phyloP scores from a whole-genome alignment of 2,888 invertebrate species.

The Drosophila ustulata region DNA sequence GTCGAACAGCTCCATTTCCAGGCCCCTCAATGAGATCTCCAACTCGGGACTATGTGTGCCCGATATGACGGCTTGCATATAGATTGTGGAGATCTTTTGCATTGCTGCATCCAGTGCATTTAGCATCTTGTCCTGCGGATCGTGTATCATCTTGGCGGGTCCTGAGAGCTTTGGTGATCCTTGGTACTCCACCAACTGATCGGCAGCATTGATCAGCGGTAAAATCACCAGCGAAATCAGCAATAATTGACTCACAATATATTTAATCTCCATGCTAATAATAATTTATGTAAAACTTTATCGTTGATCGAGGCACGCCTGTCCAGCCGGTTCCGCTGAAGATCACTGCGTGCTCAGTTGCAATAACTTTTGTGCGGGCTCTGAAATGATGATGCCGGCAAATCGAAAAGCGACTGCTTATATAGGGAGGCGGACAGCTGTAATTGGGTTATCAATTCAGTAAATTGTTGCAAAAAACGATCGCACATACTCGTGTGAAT shows the following conservation, averaged over 20 bases:
- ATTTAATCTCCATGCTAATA: slow-evolving; percentile 11
- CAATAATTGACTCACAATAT: slow-evolving; percentile 15
- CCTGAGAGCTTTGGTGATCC: slow-evolving; percentile 69
- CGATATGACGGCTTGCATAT: slow-evolving; percentile 80
- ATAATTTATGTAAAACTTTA: slow-evolving; percentile 15
- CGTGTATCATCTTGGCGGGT: slow-evolving; percentile 50
- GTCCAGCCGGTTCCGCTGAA: slow-evolving; percentile 41
- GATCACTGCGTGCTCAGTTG: slow-evolving; percentile 66
- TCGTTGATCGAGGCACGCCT: slow-evolving; percentile 59
- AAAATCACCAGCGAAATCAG: slow-evolving; percentile 1
- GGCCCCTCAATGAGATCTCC: slow-evolving; percentile 66
- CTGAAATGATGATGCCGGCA: slow-evolving; percentile 24
- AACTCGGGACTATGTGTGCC: slow-evolving; percentile 77
- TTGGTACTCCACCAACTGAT: slow-evolving; percentile 49
- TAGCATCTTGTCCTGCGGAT: slow-evolving; percentile 60
- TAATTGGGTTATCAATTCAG: slow-evolving; percentile 49
- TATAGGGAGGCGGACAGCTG: slow-evolving; percentile 42
- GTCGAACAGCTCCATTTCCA: slow-evolving; percentile 79
- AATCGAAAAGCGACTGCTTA: slow-evolving; percentile 30
- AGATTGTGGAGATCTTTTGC: slow-evolving; percentile 72
- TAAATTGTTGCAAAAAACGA: slow-evolving; percentile 40
- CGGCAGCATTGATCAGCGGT: slow-evolving; percentile 3
- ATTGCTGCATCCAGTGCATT: slow-evolving; percentile 71
- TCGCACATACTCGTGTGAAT: background rate
- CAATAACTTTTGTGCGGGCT: slow-evolving; percentile 44